Evolutionary conservation across 2,888 invertebrate species (phyloP).

Genomic region (Euphydryas editha): DNA sequence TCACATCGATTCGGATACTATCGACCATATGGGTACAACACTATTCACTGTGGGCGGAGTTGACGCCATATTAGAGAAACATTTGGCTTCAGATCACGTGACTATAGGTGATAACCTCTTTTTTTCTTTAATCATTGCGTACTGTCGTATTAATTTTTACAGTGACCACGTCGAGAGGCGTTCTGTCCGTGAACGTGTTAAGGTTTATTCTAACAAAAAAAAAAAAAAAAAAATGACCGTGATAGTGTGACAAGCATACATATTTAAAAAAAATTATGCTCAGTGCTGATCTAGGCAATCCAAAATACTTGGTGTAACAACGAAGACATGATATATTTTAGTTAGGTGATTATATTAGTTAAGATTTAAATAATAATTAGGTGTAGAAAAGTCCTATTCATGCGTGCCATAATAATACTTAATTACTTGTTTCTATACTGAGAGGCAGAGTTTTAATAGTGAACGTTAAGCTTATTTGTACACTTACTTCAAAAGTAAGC

Average conservation of each 20-base stretch:
- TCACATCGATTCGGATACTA: too few species aligned
- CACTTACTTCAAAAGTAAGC: not conserved
- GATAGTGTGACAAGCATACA: slow-evolving; percentile 1
- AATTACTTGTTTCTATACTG: slow-evolving; percentile 1
- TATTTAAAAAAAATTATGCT: slow-evolving; percentile 6
- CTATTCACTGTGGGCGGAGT: too few species aligned
- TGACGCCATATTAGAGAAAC: too few species aligned
- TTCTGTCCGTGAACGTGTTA: not conserved
- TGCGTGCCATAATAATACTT: slow-evolving; percentile 1
- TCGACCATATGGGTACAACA: too few species aligned
- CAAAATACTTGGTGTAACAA: slow-evolving; percentile 5
- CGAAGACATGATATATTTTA: slow-evolving; percentile 7
- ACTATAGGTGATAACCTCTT: too few species aligned
- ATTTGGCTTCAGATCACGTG: too few species aligned
- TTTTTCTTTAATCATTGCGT: too few species aligned
- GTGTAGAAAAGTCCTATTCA: slow-evolving; percentile 1
- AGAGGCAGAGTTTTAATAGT: not conserved
- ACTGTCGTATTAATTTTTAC: too few species aligned
- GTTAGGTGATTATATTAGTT: slow-evolving; percentile 2
- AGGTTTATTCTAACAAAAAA: slow-evolving; percentile 5
- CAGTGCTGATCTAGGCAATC: slow-evolving; percentile 1
- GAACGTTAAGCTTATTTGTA: not conserved
- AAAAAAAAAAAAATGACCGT: slow-evolving; percentile 3
- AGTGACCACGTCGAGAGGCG: not conserved
- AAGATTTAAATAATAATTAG: slow-evolving; percentile 4